These are phyloP conservation scores for Equus przewalskii DNA, from an alignment of 2,113 vertebrate species.

Conservation along the genomic window DNA sequence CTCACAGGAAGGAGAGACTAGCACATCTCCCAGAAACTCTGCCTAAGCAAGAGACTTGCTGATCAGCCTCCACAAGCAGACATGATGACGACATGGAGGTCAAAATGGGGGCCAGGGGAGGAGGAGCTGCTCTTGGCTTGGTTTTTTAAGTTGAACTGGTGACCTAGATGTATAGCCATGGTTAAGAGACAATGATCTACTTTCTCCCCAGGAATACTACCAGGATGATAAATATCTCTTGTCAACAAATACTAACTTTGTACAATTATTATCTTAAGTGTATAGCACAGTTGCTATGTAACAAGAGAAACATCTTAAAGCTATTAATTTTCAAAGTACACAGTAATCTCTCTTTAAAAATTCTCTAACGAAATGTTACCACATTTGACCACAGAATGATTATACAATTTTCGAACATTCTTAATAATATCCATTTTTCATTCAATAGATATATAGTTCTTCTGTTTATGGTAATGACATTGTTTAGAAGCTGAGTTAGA, in stretches of 20 bases:
- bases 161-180: neutral
- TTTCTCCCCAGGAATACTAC: neutral
- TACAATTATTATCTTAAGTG: neutral
- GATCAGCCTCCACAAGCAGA: neutral
- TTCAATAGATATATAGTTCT: neutral
- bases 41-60: neutral
- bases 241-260: neutral
- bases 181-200: neutral
- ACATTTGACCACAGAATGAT: neutral
- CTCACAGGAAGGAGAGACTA: neutral
- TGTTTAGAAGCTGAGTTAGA: neutral
- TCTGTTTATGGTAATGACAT: neutral
- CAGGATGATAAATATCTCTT: neutral
- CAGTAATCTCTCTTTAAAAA: neutral
- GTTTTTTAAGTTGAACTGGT: neutral
- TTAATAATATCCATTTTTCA: neutral
- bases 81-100: neutral
- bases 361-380: neutral
- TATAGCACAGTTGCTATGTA: neutral
- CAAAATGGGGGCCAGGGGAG: neutral
- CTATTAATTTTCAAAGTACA: neutral
- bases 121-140: neutral
- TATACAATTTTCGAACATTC: neutral
- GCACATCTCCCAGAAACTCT: neutral
- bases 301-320: neutral